Evolutionary conservation across 1,140 invertebrate species (phyloP).

Genomic region (Mylabris phalerata): DNA sequence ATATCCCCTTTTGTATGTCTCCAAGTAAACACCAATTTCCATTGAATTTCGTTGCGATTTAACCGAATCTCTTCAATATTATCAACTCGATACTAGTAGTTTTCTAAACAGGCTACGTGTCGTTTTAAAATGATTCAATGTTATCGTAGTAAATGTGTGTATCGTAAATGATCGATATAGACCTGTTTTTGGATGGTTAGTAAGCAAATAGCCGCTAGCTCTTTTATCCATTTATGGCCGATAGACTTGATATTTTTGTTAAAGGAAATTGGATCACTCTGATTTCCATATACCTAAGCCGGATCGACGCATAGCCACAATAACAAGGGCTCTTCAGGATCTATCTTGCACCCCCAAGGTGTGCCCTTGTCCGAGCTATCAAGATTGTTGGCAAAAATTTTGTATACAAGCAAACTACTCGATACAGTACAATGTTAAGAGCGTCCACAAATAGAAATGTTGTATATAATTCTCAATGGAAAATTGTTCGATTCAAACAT

Average conservation of each 20-base stretch:
- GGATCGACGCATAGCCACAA: conserved; percentile 11
- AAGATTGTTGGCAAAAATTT: too few relatives aligned
- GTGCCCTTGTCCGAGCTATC: too few relatives aligned
- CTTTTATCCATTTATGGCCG: conserved; percentile 26
- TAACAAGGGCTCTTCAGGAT: too few relatives aligned
- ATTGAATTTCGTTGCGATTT: neutral
- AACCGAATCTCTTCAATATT: neutral
- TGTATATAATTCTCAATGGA: too few relatives aligned
- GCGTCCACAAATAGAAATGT: too few relatives aligned
- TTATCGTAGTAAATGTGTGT: conserved; percentile 2
- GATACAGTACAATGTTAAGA: too few relatives aligned
- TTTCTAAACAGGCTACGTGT: neutral
- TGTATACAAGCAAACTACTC: too few relatives aligned
- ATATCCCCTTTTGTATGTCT: conserved; percentile 10
- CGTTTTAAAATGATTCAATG: conserved; percentile 8
- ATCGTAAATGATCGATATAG: conserved; percentile 19
- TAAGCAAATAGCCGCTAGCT: conserved; percentile 26
- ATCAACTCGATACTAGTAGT: too few relatives aligned
- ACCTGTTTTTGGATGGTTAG: conserved; percentile 18
- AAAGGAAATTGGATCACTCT: conserved; percentile 27
- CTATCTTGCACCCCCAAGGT: too few relatives aligned
- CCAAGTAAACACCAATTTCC: conserved; percentile 7
- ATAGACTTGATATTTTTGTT: conserved; percentile 28
- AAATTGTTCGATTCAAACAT: too few relatives aligned
- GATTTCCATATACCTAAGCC: conserved; percentile 29